Conservation (phyloP, 2,888 invertebrate species). For the Atethmia centrago region DNA sequence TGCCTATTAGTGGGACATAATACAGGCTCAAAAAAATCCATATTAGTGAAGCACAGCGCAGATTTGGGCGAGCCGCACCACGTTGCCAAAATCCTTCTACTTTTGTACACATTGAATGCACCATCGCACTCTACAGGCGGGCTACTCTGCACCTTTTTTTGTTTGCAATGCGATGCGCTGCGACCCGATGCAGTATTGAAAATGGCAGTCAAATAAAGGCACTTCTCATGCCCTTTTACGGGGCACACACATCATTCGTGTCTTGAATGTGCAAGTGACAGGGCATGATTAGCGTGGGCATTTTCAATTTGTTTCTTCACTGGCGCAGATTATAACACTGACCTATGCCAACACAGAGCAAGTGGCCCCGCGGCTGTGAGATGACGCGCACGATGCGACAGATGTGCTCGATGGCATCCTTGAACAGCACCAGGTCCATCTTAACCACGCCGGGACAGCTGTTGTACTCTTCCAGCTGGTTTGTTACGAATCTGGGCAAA, state of each 20-base stretch:
- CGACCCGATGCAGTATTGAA: neutral
- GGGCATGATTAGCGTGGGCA: too few relatives aligned
- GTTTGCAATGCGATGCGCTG: neutral
- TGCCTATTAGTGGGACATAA: neutral
- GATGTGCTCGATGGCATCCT: slow-evolving; percentile 96
- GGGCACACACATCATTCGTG: neutral
- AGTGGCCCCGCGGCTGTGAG: slow-evolving; percentile 95
- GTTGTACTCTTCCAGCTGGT: slow-evolving; percentile 95
- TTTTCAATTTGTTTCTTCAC: neutral
- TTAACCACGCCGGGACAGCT: slow-evolving; percentile 94
- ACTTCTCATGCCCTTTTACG: neutral
- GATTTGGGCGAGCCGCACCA: neutral
- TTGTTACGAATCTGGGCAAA: slow-evolving; percentile 84
- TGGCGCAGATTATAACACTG: slow-evolving; percentile 30
- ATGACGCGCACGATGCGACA: slow-evolving; percentile 95
- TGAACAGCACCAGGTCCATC: slow-evolving; percentile 96
- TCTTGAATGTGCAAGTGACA: neutral
- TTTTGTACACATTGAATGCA: neutral
- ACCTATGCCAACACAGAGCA: slow-evolving; percentile 96
- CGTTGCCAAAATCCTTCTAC: neutral
- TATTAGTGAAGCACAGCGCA: neutral
- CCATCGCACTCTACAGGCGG: neutral
- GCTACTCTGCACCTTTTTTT: neutral
- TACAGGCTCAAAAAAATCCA: neutral
- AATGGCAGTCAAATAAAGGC: neutral